Conservation (phyloP, 2,888 invertebrate genomes). For the Crocallis elinguaria region DNA sequence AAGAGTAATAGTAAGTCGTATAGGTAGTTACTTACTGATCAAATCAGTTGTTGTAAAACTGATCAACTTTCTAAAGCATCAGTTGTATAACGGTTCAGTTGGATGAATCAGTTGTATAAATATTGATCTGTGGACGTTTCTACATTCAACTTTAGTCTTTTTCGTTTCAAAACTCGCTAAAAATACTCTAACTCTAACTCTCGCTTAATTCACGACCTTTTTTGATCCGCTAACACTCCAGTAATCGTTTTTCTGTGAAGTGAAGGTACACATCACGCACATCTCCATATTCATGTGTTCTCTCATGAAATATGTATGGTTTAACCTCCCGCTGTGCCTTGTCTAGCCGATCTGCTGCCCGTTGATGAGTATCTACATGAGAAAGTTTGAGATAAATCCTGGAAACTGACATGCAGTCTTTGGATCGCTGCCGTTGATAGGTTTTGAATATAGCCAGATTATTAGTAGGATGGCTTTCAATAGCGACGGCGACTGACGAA, state of each 20-base stretch:
- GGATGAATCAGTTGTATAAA: too few relatives aligned
- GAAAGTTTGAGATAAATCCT: too few relatives aligned
- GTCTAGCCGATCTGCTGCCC: neutral
- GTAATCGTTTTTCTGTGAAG: constrained; percentile 2
- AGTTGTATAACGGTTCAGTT: too few relatives aligned
- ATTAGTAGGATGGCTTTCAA: too few relatives aligned
- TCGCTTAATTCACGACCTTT: neutral
- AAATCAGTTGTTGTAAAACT: neutral
- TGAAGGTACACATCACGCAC: neutral
- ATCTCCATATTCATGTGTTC: constrained; percentile 16
- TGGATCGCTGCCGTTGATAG: neutral
- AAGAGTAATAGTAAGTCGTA: neutral
- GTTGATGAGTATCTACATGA: neutral
- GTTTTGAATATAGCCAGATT: too few relatives aligned
- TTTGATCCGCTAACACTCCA: neutral
- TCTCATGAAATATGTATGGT: constrained; percentile 16
- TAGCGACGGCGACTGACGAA: too few relatives aligned
- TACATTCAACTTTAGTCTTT: too few relatives aligned
- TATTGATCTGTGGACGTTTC: too few relatives aligned
- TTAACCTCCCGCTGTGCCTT: neutral
- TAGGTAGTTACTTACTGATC: neutral
- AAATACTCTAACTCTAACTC: neutral
- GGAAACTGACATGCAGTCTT: too few relatives aligned
- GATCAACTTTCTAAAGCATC: too few relatives aligned
- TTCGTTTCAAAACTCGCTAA: neutral